These are phyloP conservation scores for Lepus oiostolus DNA, from an alignment of 2,797 vertebrate species.

Conservation along the genomic window DNA sequence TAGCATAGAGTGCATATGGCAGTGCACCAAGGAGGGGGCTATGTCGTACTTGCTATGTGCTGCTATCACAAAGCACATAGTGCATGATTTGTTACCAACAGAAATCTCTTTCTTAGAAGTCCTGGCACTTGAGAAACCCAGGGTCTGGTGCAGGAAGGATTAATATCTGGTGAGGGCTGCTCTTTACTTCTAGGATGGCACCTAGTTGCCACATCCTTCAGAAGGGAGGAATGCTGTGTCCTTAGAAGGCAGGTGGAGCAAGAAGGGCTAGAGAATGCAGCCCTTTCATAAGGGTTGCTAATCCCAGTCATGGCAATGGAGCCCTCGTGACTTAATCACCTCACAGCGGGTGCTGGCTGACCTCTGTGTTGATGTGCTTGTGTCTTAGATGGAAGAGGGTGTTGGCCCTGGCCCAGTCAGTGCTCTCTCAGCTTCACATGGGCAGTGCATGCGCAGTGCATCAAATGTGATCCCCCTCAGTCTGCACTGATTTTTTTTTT, in stretches of 20 bases:
- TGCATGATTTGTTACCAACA: not conserved
- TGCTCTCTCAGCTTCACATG: rapidly evolving
- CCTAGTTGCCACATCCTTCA: not conserved
- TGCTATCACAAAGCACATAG: not conserved
- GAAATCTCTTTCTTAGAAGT: not conserved
- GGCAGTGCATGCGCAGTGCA: not conserved
- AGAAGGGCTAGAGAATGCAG: not conserved
- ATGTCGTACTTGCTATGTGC: not conserved
- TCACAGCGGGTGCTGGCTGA: not conserved
- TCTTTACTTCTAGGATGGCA: not conserved
- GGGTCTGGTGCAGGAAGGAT: not conserved
- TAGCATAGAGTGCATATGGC: not conserved
- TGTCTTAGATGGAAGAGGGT: not conserved
- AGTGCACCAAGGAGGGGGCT: rapidly evolving
- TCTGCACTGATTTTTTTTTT: not conserved
- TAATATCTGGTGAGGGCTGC: not conserved
- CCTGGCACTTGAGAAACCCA: not conserved
- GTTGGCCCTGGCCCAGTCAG: not conserved
- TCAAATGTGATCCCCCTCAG: rapidly evolving
- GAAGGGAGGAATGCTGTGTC: not conserved
- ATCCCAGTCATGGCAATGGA: not conserved
- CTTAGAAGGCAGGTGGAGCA: not conserved
- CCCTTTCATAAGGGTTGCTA: not conserved
- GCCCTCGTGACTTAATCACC: not conserved
- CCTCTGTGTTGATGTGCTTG: not conserved